Conservation (phyloP, 2,113 vertebrate species). For the Rhinopomastus cyanomelas region DNA sequence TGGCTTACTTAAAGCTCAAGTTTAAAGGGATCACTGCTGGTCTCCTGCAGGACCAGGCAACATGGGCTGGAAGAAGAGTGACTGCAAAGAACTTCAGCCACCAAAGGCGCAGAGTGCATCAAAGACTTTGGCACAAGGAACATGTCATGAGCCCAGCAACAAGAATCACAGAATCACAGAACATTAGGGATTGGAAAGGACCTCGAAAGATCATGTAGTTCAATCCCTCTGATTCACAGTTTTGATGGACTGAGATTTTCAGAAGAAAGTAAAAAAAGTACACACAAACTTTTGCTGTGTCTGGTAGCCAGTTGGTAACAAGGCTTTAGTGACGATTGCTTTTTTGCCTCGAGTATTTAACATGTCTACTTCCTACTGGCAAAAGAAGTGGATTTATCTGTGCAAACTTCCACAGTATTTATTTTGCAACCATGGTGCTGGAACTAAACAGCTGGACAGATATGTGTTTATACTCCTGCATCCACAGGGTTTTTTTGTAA, state of each 20-base stretch:
- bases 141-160: background rate
- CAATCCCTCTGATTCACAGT: too few species aligned
- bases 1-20: background rate
- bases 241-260: background rate
- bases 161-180: too few species aligned
- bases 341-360: background rate
- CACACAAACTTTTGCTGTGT: background rate
- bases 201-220: too few species aligned
- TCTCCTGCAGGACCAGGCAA: background rate
- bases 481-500: background rate
- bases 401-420: conserved; percentile 38
- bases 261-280: background rate
- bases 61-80: background rate
- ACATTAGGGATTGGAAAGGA: too few species aligned
- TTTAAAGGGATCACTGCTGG: background rate
- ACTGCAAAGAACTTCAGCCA: background rate
- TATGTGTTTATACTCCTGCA: conserved; percentile 8
- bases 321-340: background rate
- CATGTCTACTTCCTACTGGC: background rate
- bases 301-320: background rate
- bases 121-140: background rate
- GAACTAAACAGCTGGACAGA: conserved; percentile 32
- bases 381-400: background rate
- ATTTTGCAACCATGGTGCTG: conserved; percentile 54
- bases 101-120: background rate